Conservation (phyloP, 2,797 vertebrate species). For the Psittacula echo region DNA sequence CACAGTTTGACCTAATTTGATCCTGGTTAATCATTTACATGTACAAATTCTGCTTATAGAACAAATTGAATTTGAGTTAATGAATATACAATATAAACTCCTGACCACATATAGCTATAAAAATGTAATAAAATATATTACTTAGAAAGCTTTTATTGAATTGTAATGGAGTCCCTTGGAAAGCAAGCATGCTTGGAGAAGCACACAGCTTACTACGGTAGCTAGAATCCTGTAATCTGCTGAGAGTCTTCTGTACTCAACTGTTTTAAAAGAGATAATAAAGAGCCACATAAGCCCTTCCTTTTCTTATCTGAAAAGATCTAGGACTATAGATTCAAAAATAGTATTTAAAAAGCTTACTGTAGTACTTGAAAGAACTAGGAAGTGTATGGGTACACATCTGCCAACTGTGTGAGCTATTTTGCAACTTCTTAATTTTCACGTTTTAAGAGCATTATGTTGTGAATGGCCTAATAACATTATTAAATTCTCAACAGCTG, state of each 20-base stretch:
- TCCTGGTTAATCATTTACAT: slow-evolving; percentile 12
- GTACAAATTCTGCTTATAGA: slow-evolving; percentile 26
- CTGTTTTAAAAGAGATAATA: not conserved
- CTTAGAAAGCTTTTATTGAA: not conserved
- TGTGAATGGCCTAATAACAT: not conserved
- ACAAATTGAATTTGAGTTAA: not conserved
- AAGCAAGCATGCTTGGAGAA: not conserved
- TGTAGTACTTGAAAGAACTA: not conserved
- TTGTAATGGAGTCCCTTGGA: not conserved
- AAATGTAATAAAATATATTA: not conserved
- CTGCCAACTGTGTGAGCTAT: not conserved
- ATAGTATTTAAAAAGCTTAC: not conserved
- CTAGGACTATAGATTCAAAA: not conserved
- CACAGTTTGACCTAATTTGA: slow-evolving; percentile 50
- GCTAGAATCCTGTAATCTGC: not conserved
- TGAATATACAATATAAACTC: not conserved
- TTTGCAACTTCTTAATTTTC: not conserved
- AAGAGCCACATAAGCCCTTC: not conserved
- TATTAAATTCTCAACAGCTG: not conserved
- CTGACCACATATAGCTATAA: not conserved
- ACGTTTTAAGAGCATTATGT: not conserved
- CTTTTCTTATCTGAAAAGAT: not conserved
- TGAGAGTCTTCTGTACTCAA: not conserved
- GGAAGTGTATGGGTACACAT: not conserved
- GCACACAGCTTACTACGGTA: not conserved